These are phyloP conservation scores for Platyrinchus mystaceus DNA, from an alignment of 2,797 vertebrate genomes.

Conservation along the genomic window DNA sequence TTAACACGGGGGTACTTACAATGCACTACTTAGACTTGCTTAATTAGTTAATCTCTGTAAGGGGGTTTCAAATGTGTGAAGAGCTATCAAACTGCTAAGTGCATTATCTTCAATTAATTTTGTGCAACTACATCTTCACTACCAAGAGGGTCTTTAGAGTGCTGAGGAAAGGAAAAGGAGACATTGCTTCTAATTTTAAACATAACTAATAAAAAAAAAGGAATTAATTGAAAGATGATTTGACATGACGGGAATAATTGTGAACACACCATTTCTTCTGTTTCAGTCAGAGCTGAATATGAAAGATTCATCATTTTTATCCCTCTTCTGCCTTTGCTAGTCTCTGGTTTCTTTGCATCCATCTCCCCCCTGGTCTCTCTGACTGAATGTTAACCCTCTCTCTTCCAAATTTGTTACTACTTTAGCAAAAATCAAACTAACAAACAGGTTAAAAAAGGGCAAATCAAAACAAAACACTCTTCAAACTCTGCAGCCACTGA, in stretches of 20 bases:
- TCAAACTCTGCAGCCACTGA: not conserved
- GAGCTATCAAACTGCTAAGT: slow-evolving; percentile 49
- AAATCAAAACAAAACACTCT: not conserved
- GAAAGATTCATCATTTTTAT: not conserved
- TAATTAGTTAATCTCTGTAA: slow-evolving; percentile 59
- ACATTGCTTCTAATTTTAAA: slow-evolving; percentile 32
- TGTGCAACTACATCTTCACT: slow-evolving; percentile 40
- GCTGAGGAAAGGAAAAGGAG: not conserved
- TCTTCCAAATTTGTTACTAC: not conserved
- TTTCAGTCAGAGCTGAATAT: not conserved
- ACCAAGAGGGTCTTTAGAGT: slow-evolving; percentile 27
- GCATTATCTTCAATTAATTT: slow-evolving; percentile 55
- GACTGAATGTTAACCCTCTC: not conserved
- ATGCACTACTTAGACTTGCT: slow-evolving; percentile 24
- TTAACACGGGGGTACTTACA: slow-evolving; percentile 23
- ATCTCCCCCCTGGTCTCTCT: not conserved
- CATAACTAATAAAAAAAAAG: not conserved
- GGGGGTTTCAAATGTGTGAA: slow-evolving; percentile 42
- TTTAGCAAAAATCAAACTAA: not conserved
- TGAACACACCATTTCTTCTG: not conserved
- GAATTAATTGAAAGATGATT: slow-evolving; percentile 20
- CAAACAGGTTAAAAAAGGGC: not conserved
- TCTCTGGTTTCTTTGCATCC: not conserved
- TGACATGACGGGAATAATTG: not conserved
- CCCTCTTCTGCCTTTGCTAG: not conserved